Percentiles rank a stretch among this genome's conserved stretches.
Conservation (phyloP, 2,113 vertebrate genomes). For the Toxotes jaculatrix region DNA sequence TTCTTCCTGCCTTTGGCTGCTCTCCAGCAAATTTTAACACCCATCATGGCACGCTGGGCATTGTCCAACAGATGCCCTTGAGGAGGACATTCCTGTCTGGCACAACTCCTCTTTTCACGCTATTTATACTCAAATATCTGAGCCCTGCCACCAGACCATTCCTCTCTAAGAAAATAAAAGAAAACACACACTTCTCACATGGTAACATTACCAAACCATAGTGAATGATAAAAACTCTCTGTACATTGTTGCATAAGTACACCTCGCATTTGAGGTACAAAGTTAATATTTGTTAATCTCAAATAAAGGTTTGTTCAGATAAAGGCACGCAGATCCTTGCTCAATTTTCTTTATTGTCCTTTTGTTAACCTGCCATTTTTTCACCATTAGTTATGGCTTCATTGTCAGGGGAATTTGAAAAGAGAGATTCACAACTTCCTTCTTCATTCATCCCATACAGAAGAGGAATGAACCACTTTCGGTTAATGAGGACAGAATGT, state of each 20-base stretch:
- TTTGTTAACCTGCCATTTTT: neutral
- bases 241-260: neutral
- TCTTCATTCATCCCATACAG: constrained; percentile 11
- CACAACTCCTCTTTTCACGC: constrained; percentile 71
- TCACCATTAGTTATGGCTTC: constrained; percentile 1
- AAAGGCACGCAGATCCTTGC: neutral
- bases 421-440: constrained; percentile 5
- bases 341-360: neutral
- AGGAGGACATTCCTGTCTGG: constrained; percentile 81
- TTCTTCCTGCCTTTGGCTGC: constrained; percentile 69
- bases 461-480: constrained; percentile 41
- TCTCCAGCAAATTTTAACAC: constrained; percentile 82
- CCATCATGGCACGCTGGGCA: constrained; percentile 71
- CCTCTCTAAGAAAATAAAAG: constrained; percentile 30
- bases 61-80: constrained; percentile 78
- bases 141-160: constrained; percentile 34
- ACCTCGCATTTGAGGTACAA: neutral
- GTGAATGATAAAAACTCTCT: neutral
- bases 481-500: constrained; percentile 32
- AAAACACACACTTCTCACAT: constrained; percentile 29
- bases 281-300: neutral
- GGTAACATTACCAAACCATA: neutral
- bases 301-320: neutral
- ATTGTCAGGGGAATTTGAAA: neutral
- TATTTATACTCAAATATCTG: constrained; percentile 76